Percentiles rank a stretch among this genome's conserved stretches.
phyloP scores from a whole-genome alignment of 92 coral and sea anemone species.

The Desmophyllum pertusum region DNA sequence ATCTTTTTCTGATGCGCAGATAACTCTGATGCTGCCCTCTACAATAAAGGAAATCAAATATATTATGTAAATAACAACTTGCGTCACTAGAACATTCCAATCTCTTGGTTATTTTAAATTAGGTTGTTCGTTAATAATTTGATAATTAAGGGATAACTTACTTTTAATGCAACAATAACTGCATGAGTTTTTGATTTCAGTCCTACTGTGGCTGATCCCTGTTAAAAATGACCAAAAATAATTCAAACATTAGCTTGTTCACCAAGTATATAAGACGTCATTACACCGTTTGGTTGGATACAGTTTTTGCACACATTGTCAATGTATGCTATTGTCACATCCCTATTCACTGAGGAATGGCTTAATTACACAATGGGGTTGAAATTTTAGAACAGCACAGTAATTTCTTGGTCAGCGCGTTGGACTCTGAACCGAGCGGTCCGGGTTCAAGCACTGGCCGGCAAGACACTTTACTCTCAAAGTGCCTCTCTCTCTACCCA shows the following conservation, averaged over 20 bases:
- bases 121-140: too few species aligned
- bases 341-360: background rate
- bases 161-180: slow-evolving; percentile 94
- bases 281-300: too few species aligned
- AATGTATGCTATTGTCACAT: too few species aligned
- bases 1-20: slow-evolving; percentile 98
- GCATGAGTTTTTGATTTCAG: slow-evolving; percentile 95
- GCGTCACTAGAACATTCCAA: background rate
- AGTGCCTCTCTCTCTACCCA: too few species aligned
- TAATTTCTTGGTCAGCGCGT: too few species aligned
- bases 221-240: background rate
- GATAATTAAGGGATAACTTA: too few species aligned
- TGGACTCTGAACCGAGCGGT: too few species aligned
- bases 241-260: background rate
- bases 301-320: too few species aligned
- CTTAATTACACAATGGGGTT: too few species aligned
- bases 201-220: slow-evolving; percentile 99
- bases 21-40: slow-evolving; percentile 98
- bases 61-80: background rate
- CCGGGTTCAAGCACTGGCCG: too few species aligned
- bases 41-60: background rate
- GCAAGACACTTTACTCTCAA: too few species aligned
- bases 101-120: too few species aligned
- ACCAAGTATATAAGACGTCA: background rate
- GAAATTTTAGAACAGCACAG: background rate